These are phyloP conservation scores for Dolichoris vasculosae DNA, from an alignment of 1,140 invertebrate genomes.

Conservation along the genomic window DNA sequence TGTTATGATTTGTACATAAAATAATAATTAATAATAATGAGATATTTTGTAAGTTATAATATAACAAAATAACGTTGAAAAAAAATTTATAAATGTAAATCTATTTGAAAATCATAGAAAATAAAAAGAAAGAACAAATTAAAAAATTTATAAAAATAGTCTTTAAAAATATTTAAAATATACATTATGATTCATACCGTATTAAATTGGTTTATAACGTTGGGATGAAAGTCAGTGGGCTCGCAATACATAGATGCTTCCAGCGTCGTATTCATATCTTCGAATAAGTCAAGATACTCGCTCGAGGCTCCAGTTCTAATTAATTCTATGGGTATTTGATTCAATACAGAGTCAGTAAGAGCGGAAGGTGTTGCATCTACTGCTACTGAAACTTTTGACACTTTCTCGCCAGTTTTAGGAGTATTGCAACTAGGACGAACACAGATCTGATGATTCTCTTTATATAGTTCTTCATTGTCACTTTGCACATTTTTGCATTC, in stretches of 20 bases:
- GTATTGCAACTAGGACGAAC: not conserved
- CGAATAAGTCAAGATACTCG: conserved; percentile 37
- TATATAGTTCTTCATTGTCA: conserved; percentile 63
- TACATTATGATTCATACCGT: not conserved
- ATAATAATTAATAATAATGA: too few species aligned
- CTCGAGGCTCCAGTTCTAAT: not conserved
- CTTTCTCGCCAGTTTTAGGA: conserved; percentile 56
- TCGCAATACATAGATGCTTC: conserved; percentile 47
- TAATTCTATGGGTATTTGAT: conserved; percentile 84
- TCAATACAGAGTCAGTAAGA: conserved; percentile 81
- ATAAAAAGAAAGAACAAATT: too few species aligned
- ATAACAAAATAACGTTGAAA: too few species aligned
- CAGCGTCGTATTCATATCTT: not conserved
- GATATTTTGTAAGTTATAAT: too few species aligned
- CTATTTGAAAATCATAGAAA: too few species aligned
- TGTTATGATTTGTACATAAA: too few species aligned
- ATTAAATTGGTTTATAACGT: not conserved
- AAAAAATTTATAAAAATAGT: too few species aligned
- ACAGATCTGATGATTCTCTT: conserved; percentile 62
- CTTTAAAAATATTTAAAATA: not conserved
- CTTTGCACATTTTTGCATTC: conserved; percentile 64
- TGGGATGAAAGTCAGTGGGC: conserved; percentile 24
- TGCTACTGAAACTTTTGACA: conserved; percentile 82
- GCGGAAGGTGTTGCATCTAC: conserved; percentile 84
- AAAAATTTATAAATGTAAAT: too few species aligned